Evolutionary conservation across 2,797 vertebrate species (phyloP), one percentile per base, ranked within the genome.

Genomic region (Picus viridis): DNA sequence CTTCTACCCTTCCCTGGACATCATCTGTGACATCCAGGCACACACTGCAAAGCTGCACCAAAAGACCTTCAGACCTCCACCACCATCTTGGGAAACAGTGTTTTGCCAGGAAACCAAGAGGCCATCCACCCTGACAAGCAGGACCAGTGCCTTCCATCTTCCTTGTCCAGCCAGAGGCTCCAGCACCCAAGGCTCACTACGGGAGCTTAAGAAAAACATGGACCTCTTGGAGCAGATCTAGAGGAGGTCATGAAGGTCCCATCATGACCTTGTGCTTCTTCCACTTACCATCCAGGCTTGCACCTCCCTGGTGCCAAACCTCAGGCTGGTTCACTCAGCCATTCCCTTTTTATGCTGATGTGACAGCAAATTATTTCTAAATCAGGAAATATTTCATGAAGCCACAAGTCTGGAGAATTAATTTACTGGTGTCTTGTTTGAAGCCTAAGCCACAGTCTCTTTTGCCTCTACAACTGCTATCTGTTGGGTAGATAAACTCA

Each of bases 161-260:
- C 53, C 10, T 51, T 39, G 49, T 34, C 32, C 62, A 15, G n/a
- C 29, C 3, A 0, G 57, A 57, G 41, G 23, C 22, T 73, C 72
- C 71, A 39, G 54, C 24, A 7, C 24, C 0, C 0, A 0, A 4
- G 27, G 39, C 32, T 11, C n/a, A 15, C 4, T 2, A 1, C 0
- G 6, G 9, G 36, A 10, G 34, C 34, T 24, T 36, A 36, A 61
- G 23, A 26, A 61, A 24, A 32, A 36, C 32, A 26, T 36, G 32
- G 59, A 61, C 23, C 58, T 36, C 22, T 23, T 61, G 58, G 23
- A 61, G 32, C 13, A 19, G 58, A 24, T 10, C 59, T 16, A 36
- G 34, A 36, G 23, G 34, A 61, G 59, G 41, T 20, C 47, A 71
- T 49, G 26, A 10, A 29, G 53, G 18, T 45, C 54, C 30, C 39